Evolutionary conservation across 1,140 invertebrate genomes (phyloP).

Genomic region (Laupala kohalensis): DNA sequence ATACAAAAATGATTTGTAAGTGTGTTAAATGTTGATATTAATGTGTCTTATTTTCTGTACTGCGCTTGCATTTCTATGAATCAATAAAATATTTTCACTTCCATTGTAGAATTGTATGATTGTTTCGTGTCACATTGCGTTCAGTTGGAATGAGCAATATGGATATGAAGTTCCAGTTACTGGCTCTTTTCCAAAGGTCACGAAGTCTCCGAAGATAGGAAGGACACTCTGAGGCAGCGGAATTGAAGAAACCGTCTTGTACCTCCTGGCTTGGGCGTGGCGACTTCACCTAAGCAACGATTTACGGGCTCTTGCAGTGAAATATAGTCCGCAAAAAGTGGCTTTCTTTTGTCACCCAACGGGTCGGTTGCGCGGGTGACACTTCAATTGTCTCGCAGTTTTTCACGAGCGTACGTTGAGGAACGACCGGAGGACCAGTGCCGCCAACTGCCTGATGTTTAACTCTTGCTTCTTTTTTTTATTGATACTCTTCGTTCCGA

Average conservation of each 20-base stretch:
- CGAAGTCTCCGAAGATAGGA: not conserved
- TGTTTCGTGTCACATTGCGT: no score
- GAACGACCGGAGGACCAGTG: not conserved
- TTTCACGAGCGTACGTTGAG: not conserved
- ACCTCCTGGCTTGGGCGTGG: not conserved
- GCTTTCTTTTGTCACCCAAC: not conserved
- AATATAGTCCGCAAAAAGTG: not conserved
- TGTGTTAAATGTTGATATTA: no score
- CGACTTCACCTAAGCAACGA: not conserved
- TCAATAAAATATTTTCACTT: no score
- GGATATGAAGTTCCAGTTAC: not conserved
- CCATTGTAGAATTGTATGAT: no score
- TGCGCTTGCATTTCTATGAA: no score
- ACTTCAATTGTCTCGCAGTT: not conserved
- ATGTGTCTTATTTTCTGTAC: no score
- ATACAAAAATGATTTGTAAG: no score
- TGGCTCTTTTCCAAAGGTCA: not conserved
- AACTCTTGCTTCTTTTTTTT: not conserved
- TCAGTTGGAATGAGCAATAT: not conserved
- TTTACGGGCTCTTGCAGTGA: not conserved
- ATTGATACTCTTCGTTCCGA: no score
- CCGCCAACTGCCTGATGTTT: not conserved
- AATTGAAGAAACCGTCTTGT: not conserved
- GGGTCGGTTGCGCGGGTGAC: not conserved
- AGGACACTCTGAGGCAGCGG: not conserved